Conservation (phyloP, 2,797 vertebrate genomes). For the Ctenosaura bakeri region DNA sequence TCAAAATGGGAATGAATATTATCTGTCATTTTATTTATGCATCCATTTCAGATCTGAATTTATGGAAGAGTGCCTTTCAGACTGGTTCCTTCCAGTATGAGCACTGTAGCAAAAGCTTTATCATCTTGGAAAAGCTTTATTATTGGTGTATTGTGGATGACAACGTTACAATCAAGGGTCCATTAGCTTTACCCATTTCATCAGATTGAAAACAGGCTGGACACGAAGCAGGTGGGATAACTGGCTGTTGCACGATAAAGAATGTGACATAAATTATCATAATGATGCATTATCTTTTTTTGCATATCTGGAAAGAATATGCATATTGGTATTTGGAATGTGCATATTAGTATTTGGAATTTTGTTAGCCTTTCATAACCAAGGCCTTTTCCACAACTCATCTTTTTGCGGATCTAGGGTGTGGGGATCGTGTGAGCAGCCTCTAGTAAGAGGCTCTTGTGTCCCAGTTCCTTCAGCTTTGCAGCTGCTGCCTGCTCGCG, state of each 20-base stretch:
- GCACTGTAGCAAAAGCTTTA: constrained; percentile 58
- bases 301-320: constrained; percentile 44
- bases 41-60: constrained; percentile 69
- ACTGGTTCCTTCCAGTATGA: constrained; percentile 73
- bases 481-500: no score
- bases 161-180: constrained; percentile 47
- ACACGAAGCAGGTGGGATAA: constrained; percentile 50
- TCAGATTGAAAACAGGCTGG: constrained; percentile 65
- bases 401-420: no score
- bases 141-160: constrained; percentile 53
- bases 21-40: constrained; percentile 75
- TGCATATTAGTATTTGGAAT: constrained; percentile 49
- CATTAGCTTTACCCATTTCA: constrained; percentile 59
- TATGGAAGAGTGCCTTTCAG: constrained; percentile 72
- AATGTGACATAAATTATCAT: constrained; percentile 65
- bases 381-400: no score
- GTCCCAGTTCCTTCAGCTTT: no score
- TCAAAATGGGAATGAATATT: constrained; percentile 77
- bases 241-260: constrained; percentile 61
- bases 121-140: constrained; percentile 68
- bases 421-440: no score
- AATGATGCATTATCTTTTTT: constrained; percentile 62
- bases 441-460: no score
- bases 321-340: constrained; percentile 61
- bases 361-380: constrained; percentile 61